phyloP scores from a whole-genome alignment of 1,140 invertebrate species.

The Lucilia sericata region DNA sequence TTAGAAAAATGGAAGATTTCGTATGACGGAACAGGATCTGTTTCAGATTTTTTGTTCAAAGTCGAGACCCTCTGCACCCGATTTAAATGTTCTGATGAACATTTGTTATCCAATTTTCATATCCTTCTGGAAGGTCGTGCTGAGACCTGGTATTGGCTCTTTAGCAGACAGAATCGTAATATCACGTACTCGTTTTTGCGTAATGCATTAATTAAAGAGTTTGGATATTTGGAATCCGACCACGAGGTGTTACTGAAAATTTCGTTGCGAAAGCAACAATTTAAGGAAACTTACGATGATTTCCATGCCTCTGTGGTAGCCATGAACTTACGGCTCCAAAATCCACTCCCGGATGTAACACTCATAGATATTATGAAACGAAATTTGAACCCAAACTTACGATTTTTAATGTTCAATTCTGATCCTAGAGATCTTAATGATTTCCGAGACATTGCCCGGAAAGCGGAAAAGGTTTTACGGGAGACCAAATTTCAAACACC shows the following conservation, averaged over 20 bases:
- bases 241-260: conserved; percentile 16
- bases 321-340: background rate
- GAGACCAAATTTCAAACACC: background rate
- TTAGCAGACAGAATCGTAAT: too few species aligned
- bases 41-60: too few species aligned
- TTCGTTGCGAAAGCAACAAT: background rate
- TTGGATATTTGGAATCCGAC: conserved; percentile 7
- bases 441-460: conserved; percentile 3
- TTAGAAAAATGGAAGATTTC: too few species aligned
- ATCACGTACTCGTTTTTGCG: background rate
- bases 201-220: background rate
- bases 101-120: too few species aligned
- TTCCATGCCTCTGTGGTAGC: background rate
- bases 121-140: too few species aligned
- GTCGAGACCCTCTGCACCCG: too few species aligned
- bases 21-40: too few species aligned
- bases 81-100: too few species aligned
- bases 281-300: background rate
- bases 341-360: background rate
- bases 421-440: background rate
- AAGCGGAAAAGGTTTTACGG: conserved; percentile 1
- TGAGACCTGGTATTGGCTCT: too few species aligned
- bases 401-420: conserved; percentile 16
- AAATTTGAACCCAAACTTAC: background rate
- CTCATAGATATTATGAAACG: conserved; percentile 4